Base-by-base conservation (phyloP, 2,797 vertebrate genomes). In the Spatula clypeata region DNA sequence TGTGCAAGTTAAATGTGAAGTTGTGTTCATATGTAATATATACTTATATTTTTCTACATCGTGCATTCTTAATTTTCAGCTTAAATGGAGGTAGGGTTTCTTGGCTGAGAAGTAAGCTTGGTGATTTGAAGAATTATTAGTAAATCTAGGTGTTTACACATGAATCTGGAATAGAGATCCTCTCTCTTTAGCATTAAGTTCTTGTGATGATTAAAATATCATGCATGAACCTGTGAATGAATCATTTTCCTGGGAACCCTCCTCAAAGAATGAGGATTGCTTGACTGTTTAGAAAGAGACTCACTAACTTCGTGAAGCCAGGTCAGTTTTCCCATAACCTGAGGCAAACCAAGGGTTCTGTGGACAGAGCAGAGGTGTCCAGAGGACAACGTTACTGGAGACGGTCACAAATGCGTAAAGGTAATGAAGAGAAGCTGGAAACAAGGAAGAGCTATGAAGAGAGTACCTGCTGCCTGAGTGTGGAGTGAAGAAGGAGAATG, bases 391-490 rank as follows among this genome's bases (percentile, higher is more conserved):
- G 64, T 57, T 21, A 23, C 24, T n/a, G 3, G 4, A 5, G 4
- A 3, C 6, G 65, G 51, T 13, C 0, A 0, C 13, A 54, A 29
- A 51, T 45, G 12, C 2, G 1, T 51, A 24, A 62, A 51, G 14
- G 6, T 54, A 61, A 38, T 38, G 17, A 60, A 72, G 45, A 66
- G 34, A 67, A 66, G 9, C n/a, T 86, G 65, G 7, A 55, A 72
- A 62, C 9, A 40, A 34, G 26, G 21, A 80, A 44, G 9, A 67
- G 27, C 3, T 11, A 34, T 31, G 15, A 42, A 31, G 18, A 75
- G 7, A 21, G 9, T 65, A 36, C 4, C 3, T 13, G 3, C 24
- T 83, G 32, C 31, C 66, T 47, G 32, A 82, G 11, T 6, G 13
- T 67, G 60, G 49, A 44, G 6, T 38, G 23, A 64, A 16, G 26